Conservation (phyloP, 2,113 vertebrate genomes). For the Stegostoma tigrinum region DNA sequence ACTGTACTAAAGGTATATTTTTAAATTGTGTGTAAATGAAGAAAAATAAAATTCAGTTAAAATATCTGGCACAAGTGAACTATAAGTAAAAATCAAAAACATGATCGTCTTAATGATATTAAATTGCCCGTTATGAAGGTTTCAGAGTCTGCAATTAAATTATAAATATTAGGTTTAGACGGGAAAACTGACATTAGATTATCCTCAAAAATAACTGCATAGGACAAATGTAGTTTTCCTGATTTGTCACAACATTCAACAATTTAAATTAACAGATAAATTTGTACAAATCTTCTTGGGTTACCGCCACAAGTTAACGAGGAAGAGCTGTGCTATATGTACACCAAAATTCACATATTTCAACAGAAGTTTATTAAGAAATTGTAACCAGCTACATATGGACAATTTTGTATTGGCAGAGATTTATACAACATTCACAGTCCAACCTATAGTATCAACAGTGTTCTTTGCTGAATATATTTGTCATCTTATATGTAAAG, state of each 20-base stretch:
- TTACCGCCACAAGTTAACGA: background rate
- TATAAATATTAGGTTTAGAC: background rate
- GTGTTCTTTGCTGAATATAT: background rate
- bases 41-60: constrained; percentile 14
- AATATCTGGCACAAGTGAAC: background rate
- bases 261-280: constrained; percentile 21
- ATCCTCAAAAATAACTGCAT: constrained; percentile 10
- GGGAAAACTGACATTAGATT: background rate
- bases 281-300: background rate
- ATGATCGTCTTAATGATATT: background rate
- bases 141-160: background rate
- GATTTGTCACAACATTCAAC: background rate
- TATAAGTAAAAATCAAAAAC: background rate
- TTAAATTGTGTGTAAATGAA: background rate
- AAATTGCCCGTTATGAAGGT: background rate
- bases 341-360: constrained; percentile 19
- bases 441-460: background rate
- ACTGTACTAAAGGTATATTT: background rate
- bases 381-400: constrained; percentile 20
- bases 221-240: background rate
- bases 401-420: constrained; percentile 21
- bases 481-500: background rate
- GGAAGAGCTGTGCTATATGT: constrained; percentile 20
- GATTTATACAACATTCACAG: constrained; percentile 8
- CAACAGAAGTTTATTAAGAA: constrained; percentile 9